These are phyloP conservation scores for Polymixis flavicincta DNA, from an alignment of 2,888 invertebrate genomes.

Conservation along the genomic window DNA sequence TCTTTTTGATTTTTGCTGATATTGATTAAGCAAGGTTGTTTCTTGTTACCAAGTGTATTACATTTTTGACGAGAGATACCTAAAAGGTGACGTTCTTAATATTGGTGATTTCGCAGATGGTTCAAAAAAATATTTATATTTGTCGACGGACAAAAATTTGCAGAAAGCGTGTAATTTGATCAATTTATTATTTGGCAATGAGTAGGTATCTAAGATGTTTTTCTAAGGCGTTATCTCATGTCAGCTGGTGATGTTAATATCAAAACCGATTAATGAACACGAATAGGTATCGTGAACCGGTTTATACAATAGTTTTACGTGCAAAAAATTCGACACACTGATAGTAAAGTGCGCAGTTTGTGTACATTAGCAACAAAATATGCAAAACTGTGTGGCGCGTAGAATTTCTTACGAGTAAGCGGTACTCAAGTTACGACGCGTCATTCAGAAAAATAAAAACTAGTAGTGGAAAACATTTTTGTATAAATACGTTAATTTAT, in stretches of 20 bases:
- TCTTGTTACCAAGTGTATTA: constrained; percentile 23
- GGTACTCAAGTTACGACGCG: constrained; percentile 22
- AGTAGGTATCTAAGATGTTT: constrained; percentile 22
- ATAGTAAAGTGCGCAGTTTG: constrained; percentile 60
- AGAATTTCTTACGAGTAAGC: constrained; percentile 27
- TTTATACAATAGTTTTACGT: constrained; percentile 36
- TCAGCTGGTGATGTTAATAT: constrained; percentile 41
- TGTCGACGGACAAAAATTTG: neutral
- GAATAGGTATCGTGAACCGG: constrained; percentile 53
- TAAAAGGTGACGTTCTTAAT: constrained; percentile 25
- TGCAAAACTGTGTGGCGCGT: constrained; percentile 12
- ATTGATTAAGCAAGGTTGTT: constrained; percentile 30
- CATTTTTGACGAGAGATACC: constrained; percentile 3
- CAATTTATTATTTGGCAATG: constrained; percentile 18
- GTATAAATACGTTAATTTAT: constrained; percentile 11
- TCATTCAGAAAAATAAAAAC: constrained; percentile 24
- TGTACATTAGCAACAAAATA: constrained; percentile 53
- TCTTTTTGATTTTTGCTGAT: constrained; percentile 62
- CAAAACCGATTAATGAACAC: constrained; percentile 49
- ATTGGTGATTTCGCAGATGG: constrained; percentile 2
- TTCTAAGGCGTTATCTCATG: constrained; percentile 42
- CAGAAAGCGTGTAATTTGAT: constrained; percentile 1
- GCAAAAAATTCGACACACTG: constrained; percentile 46
- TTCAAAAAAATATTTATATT: neutral
- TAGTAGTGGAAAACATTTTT: constrained; percentile 20